phyloP scores from a whole-genome alignment of 2,888 invertebrate genomes.

The Cataglyphis livida region DNA sequence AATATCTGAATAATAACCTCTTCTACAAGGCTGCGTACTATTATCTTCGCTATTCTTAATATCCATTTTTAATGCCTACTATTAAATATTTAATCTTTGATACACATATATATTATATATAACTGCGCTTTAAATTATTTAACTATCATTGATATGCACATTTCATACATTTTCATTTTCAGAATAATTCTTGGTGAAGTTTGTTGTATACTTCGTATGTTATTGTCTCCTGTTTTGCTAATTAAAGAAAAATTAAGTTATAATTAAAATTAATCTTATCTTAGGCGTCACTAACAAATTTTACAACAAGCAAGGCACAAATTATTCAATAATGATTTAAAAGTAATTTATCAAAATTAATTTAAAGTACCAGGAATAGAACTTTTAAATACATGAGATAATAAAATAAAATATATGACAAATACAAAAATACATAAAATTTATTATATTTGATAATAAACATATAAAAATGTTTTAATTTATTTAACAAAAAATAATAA shows the following conservation, averaged over 20 bases:
- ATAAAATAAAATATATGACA: too few species aligned
- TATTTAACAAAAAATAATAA: too few species aligned
- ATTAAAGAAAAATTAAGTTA: background rate
- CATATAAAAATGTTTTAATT: background rate
- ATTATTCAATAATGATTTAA: background rate
- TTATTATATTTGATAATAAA: too few species aligned
- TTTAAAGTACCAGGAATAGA: background rate
- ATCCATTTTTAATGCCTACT: background rate
- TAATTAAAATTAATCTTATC: background rate
- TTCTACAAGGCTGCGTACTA: constrained; percentile 72
- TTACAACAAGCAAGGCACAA: background rate
- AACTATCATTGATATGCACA: background rate
- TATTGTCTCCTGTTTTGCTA: background rate
- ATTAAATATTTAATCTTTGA: background rate
- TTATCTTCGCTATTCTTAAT: background rate
- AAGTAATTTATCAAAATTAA: background rate
- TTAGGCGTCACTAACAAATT: too few species aligned
- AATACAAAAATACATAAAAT: too few species aligned
- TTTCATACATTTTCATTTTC: background rate
- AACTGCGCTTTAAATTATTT: background rate
- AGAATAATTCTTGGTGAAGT: background rate
- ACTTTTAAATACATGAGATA: background rate
- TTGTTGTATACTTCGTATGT: background rate
- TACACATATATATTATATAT: background rate
- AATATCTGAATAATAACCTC: constrained; percentile 89